Percentiles rank a stretch among this genome's conserved stretches.
These are phyloP conservation scores for Heliothis peltigera DNA, from an alignment of 2,888 invertebrate species.

Conservation along the genomic window DNA sequence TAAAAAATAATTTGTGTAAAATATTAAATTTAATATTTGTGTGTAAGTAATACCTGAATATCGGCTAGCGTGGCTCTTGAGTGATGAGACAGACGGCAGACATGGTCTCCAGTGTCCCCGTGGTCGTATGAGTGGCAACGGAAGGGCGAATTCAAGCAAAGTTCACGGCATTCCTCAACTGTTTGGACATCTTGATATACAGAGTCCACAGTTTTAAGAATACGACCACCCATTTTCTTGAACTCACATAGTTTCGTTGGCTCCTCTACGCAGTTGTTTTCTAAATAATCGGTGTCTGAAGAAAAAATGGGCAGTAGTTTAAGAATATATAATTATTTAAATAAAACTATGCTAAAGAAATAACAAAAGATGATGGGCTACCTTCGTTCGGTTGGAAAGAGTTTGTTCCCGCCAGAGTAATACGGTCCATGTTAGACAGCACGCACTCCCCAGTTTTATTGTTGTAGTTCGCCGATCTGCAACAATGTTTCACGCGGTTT, in stretches of 20 bases:
- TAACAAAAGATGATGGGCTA: slow-evolving; percentile 57
- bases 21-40: background rate
- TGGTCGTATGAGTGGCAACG: slow-evolving; percentile 98
- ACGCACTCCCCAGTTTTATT: slow-evolving; percentile 96
- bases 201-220: slow-evolving; percentile 97
- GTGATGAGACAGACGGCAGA: slow-evolving; percentile 97
- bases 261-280: slow-evolving; percentile 98
- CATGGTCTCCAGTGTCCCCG: slow-evolving; percentile 97
- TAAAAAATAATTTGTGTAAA: background rate
- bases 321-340: slow-evolving; percentile 18
- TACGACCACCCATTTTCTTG: slow-evolving; percentile 96
- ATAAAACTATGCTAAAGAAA: slow-evolving; percentile 28
- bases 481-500: slow-evolving; percentile 81
- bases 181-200: slow-evolving; percentile 97
- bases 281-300: slow-evolving; percentile 94
- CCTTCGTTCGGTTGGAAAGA: slow-evolving; percentile 93
- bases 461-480: slow-evolving; percentile 97
- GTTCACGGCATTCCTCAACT: slow-evolving; percentile 96
- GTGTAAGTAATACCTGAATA: slow-evolving; percentile 91
- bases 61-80: slow-evolving; percentile 96
- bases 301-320: slow-evolving; percentile 29
- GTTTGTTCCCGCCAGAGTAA: slow-evolving; percentile 95
- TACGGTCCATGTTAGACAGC: slow-evolving; percentile 97
- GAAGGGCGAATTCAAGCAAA: slow-evolving; percentile 97
- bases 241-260: slow-evolving; percentile 98